Evolutionary conservation across 1,140 invertebrate genomes (phyloP).

Genomic region (Solenopsis invicta): DNA sequence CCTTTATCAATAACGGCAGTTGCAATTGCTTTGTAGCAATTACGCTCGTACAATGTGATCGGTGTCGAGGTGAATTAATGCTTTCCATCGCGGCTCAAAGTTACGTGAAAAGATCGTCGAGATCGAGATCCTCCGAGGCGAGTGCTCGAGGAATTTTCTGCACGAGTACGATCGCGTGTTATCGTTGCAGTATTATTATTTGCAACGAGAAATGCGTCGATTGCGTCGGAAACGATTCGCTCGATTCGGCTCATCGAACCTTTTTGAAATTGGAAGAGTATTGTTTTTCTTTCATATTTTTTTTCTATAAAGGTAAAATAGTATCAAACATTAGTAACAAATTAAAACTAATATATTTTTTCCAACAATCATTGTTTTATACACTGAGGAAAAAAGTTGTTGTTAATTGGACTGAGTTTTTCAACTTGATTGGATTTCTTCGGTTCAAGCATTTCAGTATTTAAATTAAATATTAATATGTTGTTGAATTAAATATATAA

Average conservation of each 20-base stretch:
- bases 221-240: not conserved
- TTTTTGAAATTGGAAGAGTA: not conserved
- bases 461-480: too few relatives aligned
- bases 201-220: not conserved
- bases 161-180: conserved; percentile 6
- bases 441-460: too few relatives aligned
- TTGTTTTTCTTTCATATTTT: too few relatives aligned
- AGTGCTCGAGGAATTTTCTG: not conserved
- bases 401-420: too few relatives aligned
- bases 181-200: not conserved
- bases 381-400: too few relatives aligned
- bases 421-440: too few relatives aligned
- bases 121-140: not conserved
- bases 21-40: not conserved
- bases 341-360: too few relatives aligned
- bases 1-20: not conserved
- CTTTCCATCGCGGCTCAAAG: not conserved
- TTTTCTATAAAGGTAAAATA: too few relatives aligned
- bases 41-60: not conserved
- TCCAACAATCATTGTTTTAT: too few relatives aligned
- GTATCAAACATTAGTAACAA: too few relatives aligned
- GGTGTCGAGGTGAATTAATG: conserved; percentile 7
- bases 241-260: not conserved
- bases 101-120: not conserved
- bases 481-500: too few relatives aligned